Base-by-base conservation (phyloP, 2,797 vertebrate genomes). In the Danio jaintianensis region DNA sequence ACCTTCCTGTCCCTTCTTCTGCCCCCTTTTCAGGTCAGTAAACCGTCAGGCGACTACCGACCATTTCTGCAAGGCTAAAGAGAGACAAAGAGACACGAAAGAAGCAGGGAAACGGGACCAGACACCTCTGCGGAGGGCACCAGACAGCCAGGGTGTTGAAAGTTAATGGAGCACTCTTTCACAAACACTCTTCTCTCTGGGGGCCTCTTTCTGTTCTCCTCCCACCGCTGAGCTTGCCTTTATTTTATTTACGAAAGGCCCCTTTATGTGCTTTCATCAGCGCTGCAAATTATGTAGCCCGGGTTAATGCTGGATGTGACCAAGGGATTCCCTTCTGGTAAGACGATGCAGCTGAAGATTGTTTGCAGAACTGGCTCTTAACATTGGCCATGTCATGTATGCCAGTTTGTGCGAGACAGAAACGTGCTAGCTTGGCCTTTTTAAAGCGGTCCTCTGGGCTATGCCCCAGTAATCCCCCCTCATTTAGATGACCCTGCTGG, bases 161-260 rank as follows among this genome's bases (percentile, higher is more conserved):
- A 92, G 89, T 91, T 92, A 92, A 92, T 90, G 91, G 89, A 91
- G 90, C 90, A 89, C 90, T 90, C 87, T 90, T 91, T 90, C 86
- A 89, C 90, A 92, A 93, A 92, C 91, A 93, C 89, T 89, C 89
- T 90, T 91, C 88, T 88, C 91, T 86, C 71, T 75, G 88, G 85
- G 87, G 86, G 82, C 81, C 80, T 79, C 90, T 92, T 87, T 85
- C 87, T 78, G 88, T 69, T 58, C 82, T 88, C 84, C 80, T 88
- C 86, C 79, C 83, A 84, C 88, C 86, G 88, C 86, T 90, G 42
- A 45, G 29, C 90, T 90, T 90, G 88, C 87, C 88, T 83, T 70
- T 82, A 77, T 84, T 68, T 88, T 86, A 87, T 86, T 89, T 78
- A 78, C 88, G 87, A 86, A 75, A 81, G 74, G 66, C 40, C 43